Percentiles rank a stretch among this genome's conserved stretches.
These are phyloP conservation scores for Sarcophaga peregrina DNA, from an alignment of 1,140 invertebrate genomes.

Conservation along the genomic window DNA sequence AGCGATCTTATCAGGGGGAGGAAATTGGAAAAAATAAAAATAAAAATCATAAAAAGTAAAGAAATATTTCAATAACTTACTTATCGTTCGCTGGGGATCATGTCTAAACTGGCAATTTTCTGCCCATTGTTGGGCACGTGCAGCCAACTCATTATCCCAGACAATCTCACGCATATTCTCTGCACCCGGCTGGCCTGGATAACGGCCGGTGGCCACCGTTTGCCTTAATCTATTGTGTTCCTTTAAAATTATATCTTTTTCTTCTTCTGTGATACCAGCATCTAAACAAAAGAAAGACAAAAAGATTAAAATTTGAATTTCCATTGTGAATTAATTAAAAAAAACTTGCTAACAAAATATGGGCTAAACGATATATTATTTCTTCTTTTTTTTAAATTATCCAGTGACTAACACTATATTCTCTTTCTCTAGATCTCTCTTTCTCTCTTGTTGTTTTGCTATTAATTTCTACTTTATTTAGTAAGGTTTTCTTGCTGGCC, in stretches of 20 bases:
- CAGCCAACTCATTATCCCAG: slow-evolving; percentile 89
- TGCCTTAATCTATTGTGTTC: slow-evolving; percentile 83
- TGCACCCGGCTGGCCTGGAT: slow-evolving; percentile 79
- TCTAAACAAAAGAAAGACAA: slow-evolving; percentile 52
- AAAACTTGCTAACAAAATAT: background rate
- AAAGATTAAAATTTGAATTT: slow-evolving; percentile 25
- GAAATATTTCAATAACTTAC: slow-evolving; percentile 68
- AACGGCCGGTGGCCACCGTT: slow-evolving; percentile 80
- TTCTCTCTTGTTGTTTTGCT: background rate
- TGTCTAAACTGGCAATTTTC: slow-evolving; percentile 82
- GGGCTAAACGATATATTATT: slow-evolving; percentile 10
- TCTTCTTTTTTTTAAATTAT: background rate
- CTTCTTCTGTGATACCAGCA: slow-evolving; percentile 75
- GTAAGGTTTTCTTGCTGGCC: background rate
- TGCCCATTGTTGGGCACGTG: slow-evolving; percentile 84
- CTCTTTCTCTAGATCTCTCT: slow-evolving; percentile 1
- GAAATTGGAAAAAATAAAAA: background rate
- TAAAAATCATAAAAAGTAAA: too few relatives aligned
- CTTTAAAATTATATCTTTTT: slow-evolving; percentile 80
- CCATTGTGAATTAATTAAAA: too few relatives aligned
- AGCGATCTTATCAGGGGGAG: slow-evolving; percentile 70
- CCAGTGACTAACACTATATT: background rate
- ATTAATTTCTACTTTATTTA: background rate
- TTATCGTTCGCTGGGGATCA: slow-evolving; percentile 73
- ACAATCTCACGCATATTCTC: slow-evolving; percentile 87